Evolutionary conservation across 2,888 invertebrate genomes (phyloP), one percentile per base, ranked within the genome.

Genomic region (Amiota communis): DNA sequence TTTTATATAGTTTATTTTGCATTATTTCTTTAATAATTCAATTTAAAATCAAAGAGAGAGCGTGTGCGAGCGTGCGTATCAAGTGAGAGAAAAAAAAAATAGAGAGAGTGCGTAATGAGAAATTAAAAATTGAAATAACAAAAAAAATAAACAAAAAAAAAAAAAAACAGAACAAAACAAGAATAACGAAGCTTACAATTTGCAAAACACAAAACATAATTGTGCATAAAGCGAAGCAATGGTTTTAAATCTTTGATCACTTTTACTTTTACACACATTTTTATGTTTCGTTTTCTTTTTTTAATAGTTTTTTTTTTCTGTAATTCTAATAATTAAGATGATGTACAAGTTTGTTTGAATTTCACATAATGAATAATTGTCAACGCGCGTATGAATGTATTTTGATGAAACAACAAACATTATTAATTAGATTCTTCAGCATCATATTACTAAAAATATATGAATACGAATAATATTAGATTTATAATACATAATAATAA

Each of bases 321-420:
- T 72, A 70, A 17, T 76, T 72, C 75, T 77, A 72, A 74, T 71
- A 72, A 76, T 69, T 80, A 76, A 70, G 77, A 76, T 75, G 77
- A 77, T 78, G 78, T 72, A 76, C 74, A 78, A 78, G 74, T 76
- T 79, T 81, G 82, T 81, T 80, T 78, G 80, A 80, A 81, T 36
- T 17, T 23, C 11, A 63, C 11, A 63, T 23, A 36, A 80, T 82
- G 79, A 78, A 81, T 80, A 79, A 79, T 79, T 83, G 78, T 82
- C 80, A 76, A 79, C 80, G 36, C 80, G 36, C 53, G 81, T 80
- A 80, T 82, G 82, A 82, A 80, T 83, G 83, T 80, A 81, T 78
- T n/a, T 63, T 65, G 48, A 79, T 79, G 75, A 78, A 82, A 82
- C 36, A 36, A 36, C 78, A 81, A 36, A 36, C 78, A 81, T 76